Evolutionary conservation across 2,888 invertebrate species (phyloP).

Genomic region (Agrilus cyanescens): DNA sequence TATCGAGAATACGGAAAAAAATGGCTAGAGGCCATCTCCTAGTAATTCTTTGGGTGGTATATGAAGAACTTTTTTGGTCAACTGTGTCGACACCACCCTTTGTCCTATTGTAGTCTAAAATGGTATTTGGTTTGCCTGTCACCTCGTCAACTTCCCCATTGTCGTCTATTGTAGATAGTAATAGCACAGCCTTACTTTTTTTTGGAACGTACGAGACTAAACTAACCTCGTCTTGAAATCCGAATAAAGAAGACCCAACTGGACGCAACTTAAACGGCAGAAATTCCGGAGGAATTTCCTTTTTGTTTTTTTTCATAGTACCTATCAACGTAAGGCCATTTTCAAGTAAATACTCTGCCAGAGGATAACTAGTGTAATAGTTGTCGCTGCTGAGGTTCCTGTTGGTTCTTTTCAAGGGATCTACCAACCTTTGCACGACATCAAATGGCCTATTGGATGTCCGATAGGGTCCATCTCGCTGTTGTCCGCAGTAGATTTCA

Average conservation of each 20-base stretch:
- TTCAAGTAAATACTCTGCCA: constrained; percentile 8
- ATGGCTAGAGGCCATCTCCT: constrained; percentile 3
- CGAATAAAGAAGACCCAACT: constrained; percentile 12
- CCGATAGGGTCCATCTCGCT: constrained; percentile 9
- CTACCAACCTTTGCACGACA: constrained; percentile 8
- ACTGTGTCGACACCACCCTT: constrained; percentile 16
- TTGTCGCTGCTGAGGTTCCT: constrained; percentile 11
- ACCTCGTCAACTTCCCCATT: constrained; percentile 11
- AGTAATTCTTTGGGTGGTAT: background rate
- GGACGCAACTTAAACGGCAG: constrained; percentile 10
- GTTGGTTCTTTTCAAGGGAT: constrained; percentile 9
- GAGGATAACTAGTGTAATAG: constrained; percentile 11
- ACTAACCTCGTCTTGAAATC: constrained; percentile 13
- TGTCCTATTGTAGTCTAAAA: constrained; percentile 16
- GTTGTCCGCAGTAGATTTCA: constrained; percentile 10
- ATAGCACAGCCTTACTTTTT: constrained; percentile 13
- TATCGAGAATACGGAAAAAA: constrained; percentile 1
- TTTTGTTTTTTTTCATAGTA: constrained; percentile 13
- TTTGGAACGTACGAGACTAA: constrained; percentile 16
- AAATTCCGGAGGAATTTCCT: constrained; percentile 16
- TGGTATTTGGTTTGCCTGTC: constrained; percentile 15
- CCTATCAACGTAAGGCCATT: constrained; percentile 8
- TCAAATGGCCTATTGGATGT: constrained; percentile 8
- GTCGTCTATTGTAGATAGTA: constrained; percentile 16
- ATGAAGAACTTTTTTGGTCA: constrained; percentile 1